phyloP scores from a whole-genome alignment of 2,888 invertebrate genomes.

The Hanleya hanleyi region DNA sequence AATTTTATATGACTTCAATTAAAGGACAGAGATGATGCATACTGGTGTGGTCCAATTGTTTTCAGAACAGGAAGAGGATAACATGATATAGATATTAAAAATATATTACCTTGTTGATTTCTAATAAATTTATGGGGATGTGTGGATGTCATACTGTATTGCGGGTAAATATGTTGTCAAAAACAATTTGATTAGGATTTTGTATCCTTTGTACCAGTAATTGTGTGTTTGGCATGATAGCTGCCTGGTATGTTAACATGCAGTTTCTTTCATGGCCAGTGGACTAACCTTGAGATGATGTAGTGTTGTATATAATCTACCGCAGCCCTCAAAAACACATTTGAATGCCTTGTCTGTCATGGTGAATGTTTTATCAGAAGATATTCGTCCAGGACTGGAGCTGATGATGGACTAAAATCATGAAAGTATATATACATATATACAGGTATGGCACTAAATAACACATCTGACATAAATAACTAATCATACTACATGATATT shows the following conservation, averaged over 20 bases:
- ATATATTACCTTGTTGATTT: too few species aligned
- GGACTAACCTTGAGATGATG: conserved; percentile 72
- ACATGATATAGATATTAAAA: too few species aligned
- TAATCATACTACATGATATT: too few species aligned
- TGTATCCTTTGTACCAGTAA: background rate
- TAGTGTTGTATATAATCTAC: conserved; percentile 72
- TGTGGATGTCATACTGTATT: background rate
- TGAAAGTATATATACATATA: too few species aligned
- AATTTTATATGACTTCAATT: too few species aligned
- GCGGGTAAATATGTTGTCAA: background rate
- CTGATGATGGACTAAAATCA: background rate
- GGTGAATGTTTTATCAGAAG: conserved; percentile 41
- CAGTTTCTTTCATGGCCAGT: too few species aligned
- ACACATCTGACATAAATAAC: too few species aligned
- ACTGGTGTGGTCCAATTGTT: too few species aligned
- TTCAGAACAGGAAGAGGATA: too few species aligned
- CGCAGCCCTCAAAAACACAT: conserved; percentile 72
- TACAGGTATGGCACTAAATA: too few species aligned
- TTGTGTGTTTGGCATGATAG: background rate
- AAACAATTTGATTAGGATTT: background rate
- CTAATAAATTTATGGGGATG: too few species aligned
- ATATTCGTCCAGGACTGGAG: background rate
- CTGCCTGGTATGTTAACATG: background rate
- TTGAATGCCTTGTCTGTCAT: conserved; percentile 70
- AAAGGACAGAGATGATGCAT: too few species aligned